Evolutionary conservation across 2,797 vertebrate genomes (phyloP).

Genomic region (Phataginus tricuspis): DNA sequence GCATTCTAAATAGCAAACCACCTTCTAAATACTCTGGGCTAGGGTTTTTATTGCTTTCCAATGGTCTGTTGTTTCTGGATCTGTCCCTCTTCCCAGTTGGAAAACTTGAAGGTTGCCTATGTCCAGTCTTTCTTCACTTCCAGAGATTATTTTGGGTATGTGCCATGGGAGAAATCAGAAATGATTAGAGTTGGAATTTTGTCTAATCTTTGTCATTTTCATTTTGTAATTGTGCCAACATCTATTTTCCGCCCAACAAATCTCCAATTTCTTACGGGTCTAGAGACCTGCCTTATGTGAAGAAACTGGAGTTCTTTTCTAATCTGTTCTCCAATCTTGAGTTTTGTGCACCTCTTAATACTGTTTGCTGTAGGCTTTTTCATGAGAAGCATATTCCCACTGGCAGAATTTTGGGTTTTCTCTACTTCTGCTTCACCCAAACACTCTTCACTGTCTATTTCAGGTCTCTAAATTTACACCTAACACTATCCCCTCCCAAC

Average conservation of each 20-base stretch:
- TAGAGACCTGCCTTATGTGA: not conserved
- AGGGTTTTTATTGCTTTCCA: not conserved
- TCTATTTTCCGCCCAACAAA: not conserved
- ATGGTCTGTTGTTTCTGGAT: not conserved
- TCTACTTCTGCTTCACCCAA: not conserved
- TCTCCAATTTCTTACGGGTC: not conserved
- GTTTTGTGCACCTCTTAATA: not conserved
- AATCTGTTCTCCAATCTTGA: slow-evolving; percentile 30
- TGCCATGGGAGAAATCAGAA: slow-evolving; percentile 7
- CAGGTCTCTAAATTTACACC: not conserved
- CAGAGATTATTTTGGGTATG: not conserved
- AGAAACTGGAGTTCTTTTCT: not conserved
- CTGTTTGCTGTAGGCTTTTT: not conserved
- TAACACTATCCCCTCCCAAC: not conserved
- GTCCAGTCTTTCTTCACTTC: not conserved
- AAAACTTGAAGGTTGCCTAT: not conserved
- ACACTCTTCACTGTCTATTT: not conserved
- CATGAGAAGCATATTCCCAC: not conserved
- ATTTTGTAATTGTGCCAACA: not conserved
- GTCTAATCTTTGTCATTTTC: not conserved
- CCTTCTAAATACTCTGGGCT: not conserved
- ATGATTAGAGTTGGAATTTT: slow-evolving; percentile 19
- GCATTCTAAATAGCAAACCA: not conserved
- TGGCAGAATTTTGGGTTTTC: not conserved
- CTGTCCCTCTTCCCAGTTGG: not conserved